Evolutionary conservation across 2,113 vertebrate species (phyloP), one percentile per base, ranked within the genome.

Genomic region (Panthera uncia): DNA sequence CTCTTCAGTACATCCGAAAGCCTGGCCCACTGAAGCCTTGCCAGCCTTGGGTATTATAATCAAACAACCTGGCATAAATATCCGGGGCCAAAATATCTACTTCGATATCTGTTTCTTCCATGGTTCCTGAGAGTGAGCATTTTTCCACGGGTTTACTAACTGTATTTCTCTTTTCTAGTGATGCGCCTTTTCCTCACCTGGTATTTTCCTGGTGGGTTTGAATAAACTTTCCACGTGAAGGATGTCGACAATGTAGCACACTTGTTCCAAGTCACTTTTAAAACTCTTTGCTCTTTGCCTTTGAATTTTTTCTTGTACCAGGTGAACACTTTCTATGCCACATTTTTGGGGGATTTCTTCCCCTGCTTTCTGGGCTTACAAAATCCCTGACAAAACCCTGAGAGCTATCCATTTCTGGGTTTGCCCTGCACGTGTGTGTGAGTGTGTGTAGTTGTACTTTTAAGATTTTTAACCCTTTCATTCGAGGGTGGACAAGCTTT

Each of bases 381-480:
- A 61, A 94, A 71, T 66, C 33, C 76, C 45, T 92, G 85, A 48
- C 19, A 50, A 93, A 91, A 91, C 86, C 78, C 33, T 45, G 83
- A 91, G 78, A 85, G 41, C 41, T 48, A 0, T 78, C 84, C 27
- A 3, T 31, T 71, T 61, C 29, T 79, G 80, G n/a, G 9, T 71
- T 82, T 65, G 27, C 52, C 50, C 41, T 8, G 71, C 38, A 1
- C 63, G 18, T 57, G 29, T 71, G 33, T 33, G 57, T 61, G 31
- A 45, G 6, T n/a, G n/a, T 41, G 19, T 15, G 8, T 55, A 8
- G 18, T 48, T 89, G 48, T 45, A 74, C 78, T 79, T 87, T 91
- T 73, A 94, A 84, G 27, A 65, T 48, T 31, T 79, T 74, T 91
- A 65, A 83, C 93, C 84, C 63, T 95, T 85, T 92, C 63, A 83